Base-by-base conservation (phyloP, 1,140 invertebrate genomes). In the Oreohelix idahoensis region DNA sequence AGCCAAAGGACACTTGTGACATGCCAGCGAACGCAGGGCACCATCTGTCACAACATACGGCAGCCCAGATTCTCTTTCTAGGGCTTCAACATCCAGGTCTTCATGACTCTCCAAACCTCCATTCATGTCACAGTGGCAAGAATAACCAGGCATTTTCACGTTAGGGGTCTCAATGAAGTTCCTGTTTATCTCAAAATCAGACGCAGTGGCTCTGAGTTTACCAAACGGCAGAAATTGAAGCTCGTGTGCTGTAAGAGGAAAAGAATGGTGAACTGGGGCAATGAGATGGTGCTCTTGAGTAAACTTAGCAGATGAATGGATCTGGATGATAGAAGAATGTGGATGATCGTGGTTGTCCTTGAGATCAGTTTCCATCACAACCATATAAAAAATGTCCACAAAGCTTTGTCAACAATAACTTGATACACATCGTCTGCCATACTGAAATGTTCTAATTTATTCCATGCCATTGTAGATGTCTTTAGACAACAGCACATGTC, bases 31-130 rank as follows among this genome's bases (percentile, higher is more conserved):
- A 17, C 49, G n/a, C 69, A 82, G 71, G 11, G 80, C 80, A 38
- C 80, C 80, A 75, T 82, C 80, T 29, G 80, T 82, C 26, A 82
- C 80, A 75, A 82, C 80, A 58, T 82, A 82, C n/a, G 80, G 80
- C 35, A 82, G 36, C 23, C 80, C 80, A 58, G 42, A 74, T 17
- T 71, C 39, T 17, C 38, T 42, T 32, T 77, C 71, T 17, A 51
- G 26, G n/a, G 66, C 79, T 13, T 80, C 79, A 17, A 63, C 26
- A 42, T 32, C 29, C 26, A 39, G 26, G 13, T 80, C 76, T 32
- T 66, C 70, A 26, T 71, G 63, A 23, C n/a, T 49, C 26, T 51
- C 63, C 8, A 42, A 45, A 8, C 75, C 35, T 26, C 32, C 49
- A n/a, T 69, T 66, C 23, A 45, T 20, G 23, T 79, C 66, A 63